Base-by-base conservation (phyloP, 1,140 invertebrate species). In the Palaemon carinicauda region DNA sequence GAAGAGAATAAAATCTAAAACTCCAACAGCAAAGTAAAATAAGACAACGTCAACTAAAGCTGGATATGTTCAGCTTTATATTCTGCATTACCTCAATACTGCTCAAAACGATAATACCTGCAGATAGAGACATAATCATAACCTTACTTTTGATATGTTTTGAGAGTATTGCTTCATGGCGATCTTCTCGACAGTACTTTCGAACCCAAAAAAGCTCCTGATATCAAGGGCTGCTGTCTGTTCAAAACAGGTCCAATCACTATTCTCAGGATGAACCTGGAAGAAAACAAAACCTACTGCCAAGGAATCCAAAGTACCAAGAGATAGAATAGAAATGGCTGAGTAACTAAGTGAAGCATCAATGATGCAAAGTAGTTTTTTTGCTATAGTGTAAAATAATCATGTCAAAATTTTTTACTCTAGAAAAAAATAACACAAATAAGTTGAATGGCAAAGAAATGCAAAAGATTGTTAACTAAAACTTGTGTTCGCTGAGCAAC, bases 161-260 rank as follows among this genome's bases (percentile, higher is more conserved):
- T 95, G 94, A 24, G 96, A 96, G 91, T 99, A 99, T 91, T 99
- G 98, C 91, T 98, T 99, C 94, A 99, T 98, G 10, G 97, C 97
- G 90, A 99, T 94, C 91, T 98, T 99, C 92, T 99, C 98, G 90
- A 99, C 97, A 1, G 96, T 96, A 90, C 94, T 96, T 93, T 99
- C 98, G 91, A 99, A 97, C 0, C 97, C 97, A 92, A 98, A 98
- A 92, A 99, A 99, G 90, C 96, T 98, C 91, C 97, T 98, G 7
- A 99, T 97, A 92, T 99, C 97, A 85, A 99, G 93, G 90, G 95
- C 95, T 10, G 98, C 97, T 77, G 94, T 95, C 92, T 99, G 98
- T 91, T 99, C 98, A 92, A 99, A 99, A 91, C 98, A 99, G 3
- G 98, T 99, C 98, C 98, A 99, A 53, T 97, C 94, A 1, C 95